Conservation (phyloP, 1,140 invertebrate species). For the Thereuonema tuberculata region DNA sequence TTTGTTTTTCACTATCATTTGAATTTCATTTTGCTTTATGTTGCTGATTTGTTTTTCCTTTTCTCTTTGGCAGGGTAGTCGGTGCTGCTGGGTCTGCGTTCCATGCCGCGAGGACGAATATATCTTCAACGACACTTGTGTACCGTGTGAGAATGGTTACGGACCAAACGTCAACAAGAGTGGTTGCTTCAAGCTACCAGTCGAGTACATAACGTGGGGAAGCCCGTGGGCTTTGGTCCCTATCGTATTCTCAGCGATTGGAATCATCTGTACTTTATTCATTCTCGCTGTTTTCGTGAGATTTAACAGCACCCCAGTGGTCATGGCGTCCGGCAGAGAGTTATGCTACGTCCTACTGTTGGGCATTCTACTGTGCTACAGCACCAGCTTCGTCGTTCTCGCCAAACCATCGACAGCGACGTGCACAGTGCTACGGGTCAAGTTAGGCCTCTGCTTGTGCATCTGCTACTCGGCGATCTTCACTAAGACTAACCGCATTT, state of each 20-base stretch:
- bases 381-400: slow-evolving; percentile 45
- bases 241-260: slow-evolving; percentile 44
- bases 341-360: slow-evolving; percentile 59
- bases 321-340: slow-evolving; percentile 67
- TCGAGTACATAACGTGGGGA: slow-evolving; percentile 39
- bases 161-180: slow-evolving; percentile 46
- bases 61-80: slow-evolving; percentile 26
- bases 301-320: slow-evolving; percentile 59
- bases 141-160: slow-evolving; percentile 44
- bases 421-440: slow-evolving; percentile 46
- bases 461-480: slow-evolving; percentile 59
- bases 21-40: not conserved
- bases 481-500: slow-evolving; percentile 62
- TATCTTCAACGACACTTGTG: slow-evolving; percentile 51
- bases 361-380: slow-evolving; percentile 45
- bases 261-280: slow-evolving; percentile 50
- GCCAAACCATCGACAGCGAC: slow-evolving; percentile 43
- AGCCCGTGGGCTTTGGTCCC: slow-evolving; percentile 49
- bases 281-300: slow-evolving; percentile 46
- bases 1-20: not conserved
- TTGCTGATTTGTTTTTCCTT: slow-evolving; percentile 1
- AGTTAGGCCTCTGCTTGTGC: slow-evolving; percentile 51
- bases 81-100: slow-evolving; percentile 64
- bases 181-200: slow-evolving; percentile 42
- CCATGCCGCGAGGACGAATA: slow-evolving; percentile 49